Percentiles rank a stretch among this genome's conserved stretches.
phyloP scores from a whole-genome alignment of 2,888 invertebrate species.

The Bellardia pandia region DNA sequence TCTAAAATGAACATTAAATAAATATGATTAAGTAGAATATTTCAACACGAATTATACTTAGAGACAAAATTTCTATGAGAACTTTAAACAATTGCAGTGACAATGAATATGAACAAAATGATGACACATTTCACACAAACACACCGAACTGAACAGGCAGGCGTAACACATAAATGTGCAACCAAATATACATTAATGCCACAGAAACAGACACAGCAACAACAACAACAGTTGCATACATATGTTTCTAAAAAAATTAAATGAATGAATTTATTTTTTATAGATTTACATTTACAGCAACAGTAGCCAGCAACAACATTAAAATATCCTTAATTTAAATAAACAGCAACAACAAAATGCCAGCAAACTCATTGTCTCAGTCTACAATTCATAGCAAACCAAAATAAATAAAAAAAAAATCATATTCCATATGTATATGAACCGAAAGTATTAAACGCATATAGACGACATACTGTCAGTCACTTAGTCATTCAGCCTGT shows the following conservation, averaged over 20 bases:
- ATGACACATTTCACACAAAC: conserved; percentile 63
- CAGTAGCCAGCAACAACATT: conserved; percentile 66
- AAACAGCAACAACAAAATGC: conserved; percentile 38
- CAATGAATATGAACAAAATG: background rate
- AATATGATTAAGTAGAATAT: conserved; percentile 13
- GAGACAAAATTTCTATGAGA: background rate
- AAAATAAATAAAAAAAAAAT: background rate
- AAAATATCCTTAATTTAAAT: conserved; percentile 73
- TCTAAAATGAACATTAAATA: conserved; percentile 17
- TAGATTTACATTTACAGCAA: conserved; percentile 67
- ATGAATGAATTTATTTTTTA: conserved; percentile 71
- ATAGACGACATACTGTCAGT: conserved; percentile 61
- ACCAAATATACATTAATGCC: conserved; percentile 26
- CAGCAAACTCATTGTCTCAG: conserved; percentile 54
- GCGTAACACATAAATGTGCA: conserved; percentile 11
- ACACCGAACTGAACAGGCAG: conserved; percentile 33
- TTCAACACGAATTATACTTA: background rate
- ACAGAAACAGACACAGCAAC: conserved; percentile 6
- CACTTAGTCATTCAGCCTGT: conserved; percentile 51
- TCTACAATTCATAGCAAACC: conserved; percentile 15
- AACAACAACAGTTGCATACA: conserved; percentile 19
- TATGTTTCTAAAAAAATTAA: conserved; percentile 27
- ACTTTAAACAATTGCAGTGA: conserved; percentile 20
- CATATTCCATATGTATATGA: conserved; percentile 16
- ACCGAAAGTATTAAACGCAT: conserved; percentile 17